phyloP scores from a whole-genome alignment of 2,113 vertebrate genomes.

The Hippocampus barbouri region DNA sequence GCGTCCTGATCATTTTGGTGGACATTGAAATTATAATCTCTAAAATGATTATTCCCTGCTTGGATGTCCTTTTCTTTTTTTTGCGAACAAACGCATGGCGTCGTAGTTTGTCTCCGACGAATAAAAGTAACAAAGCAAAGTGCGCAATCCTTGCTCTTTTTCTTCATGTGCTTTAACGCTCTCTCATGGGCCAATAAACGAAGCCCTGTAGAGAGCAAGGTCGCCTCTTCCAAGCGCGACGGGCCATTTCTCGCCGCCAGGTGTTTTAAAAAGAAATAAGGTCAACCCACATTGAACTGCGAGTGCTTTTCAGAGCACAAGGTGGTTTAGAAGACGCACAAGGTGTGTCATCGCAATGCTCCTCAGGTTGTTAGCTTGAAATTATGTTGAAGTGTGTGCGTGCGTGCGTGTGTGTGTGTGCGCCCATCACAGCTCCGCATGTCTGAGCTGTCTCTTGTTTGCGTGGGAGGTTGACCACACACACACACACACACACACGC shows the following conservation, averaged over 20 bases:
- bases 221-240: conserved; percentile 2
- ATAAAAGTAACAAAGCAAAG: too few species aligned
- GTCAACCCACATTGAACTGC: conserved; percentile 33
- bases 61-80: too few species aligned
- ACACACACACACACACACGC: conserved; percentile 3
- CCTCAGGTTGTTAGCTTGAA: conserved; percentile 1
- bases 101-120: too few species aligned
- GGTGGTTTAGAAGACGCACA: conserved; percentile 13
- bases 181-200: too few species aligned
- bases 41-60: too few species aligned
- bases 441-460: conserved; percentile 13
- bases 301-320: conserved; percentile 21
- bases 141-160: too few species aligned
- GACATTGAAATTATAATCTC: too few species aligned
- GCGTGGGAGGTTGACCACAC: conserved; percentile 34
- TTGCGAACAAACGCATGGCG: too few species aligned
- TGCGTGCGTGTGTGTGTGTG: neutral
- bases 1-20: too few species aligned
- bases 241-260: conserved; percentile 9
- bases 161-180: too few species aligned
- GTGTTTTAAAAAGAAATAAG: conserved; percentile 24
- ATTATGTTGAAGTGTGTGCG: neutral
- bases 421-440: conserved; percentile 1
- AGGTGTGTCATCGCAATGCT: conserved; percentile 12
- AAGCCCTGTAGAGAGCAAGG: conserved; percentile 21